Conservation (phyloP, 1,140 invertebrate genomes). For the Euglossa dilemma region DNA sequence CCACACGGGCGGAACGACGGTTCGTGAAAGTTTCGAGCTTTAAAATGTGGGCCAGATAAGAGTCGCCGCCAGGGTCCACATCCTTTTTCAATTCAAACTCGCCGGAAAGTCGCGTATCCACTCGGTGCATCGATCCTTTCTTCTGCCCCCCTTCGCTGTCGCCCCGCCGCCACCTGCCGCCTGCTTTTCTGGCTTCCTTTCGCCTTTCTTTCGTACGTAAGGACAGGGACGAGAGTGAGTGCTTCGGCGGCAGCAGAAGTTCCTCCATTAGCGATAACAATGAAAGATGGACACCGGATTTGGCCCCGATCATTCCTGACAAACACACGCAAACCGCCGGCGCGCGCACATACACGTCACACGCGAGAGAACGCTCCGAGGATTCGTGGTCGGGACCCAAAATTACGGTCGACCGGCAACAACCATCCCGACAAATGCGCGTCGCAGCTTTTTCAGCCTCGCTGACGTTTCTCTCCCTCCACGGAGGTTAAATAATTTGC, state of each 20-base stretch:
- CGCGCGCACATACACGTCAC: not conserved
- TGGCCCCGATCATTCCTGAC: constrained; percentile 68
- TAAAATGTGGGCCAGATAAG: constrained; percentile 72
- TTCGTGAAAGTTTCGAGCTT: constrained; percentile 57
- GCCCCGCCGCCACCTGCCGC: not conserved
- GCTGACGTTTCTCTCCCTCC: constrained; percentile 1
- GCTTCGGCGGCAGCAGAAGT: constrained; percentile 66
- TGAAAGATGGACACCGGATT: constrained; percentile 74
- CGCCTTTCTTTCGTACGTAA: constrained; percentile 50
- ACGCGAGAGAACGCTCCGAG: too few species aligned
- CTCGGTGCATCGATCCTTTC: constrained; percentile 55
- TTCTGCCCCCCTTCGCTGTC: not conserved
- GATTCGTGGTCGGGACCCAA: constrained; percentile 43
- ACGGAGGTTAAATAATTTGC: not conserved
- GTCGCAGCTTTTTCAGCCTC: not conserved
- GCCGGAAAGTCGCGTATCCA: constrained; percentile 64
- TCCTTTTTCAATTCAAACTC: constrained; percentile 69
- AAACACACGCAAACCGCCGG: constrained; percentile 63
- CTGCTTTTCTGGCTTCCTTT: constrained; percentile 14
- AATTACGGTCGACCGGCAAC: constrained; percentile 40
- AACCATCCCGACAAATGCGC: constrained; percentile 16
- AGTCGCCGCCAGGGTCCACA: constrained; percentile 58
- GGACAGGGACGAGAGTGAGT: constrained; percentile 46
- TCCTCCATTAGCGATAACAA: constrained; percentile 79
- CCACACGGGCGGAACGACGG: constrained; percentile 29